Conservation (phyloP, 2,888 invertebrate genomes). For the Spilarctia lutea region DNA sequence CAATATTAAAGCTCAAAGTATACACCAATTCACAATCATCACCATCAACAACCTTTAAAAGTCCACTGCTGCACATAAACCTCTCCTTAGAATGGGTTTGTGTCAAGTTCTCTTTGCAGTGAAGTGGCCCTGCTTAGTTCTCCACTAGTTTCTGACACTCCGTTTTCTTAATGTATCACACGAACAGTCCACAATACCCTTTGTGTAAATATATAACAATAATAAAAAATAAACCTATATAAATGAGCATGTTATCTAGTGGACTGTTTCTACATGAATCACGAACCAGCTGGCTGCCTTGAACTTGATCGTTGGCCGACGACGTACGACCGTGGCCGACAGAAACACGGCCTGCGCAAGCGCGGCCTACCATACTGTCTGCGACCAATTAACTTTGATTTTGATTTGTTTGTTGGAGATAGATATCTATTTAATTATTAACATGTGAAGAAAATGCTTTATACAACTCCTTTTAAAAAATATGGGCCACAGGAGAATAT, state of each 20-base stretch:
- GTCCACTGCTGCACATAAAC: too few relatives aligned
- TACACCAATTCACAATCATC: too few relatives aligned
- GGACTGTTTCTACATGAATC: neutral
- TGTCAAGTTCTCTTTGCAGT: too few relatives aligned
- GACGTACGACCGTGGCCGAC: constrained; percentile 14
- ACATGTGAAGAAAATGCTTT: too few relatives aligned
- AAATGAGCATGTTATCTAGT: neutral
- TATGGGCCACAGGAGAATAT: too few relatives aligned
- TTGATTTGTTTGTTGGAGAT: neutral
- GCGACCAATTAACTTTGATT: neutral
- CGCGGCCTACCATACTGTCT: neutral
- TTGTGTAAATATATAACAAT: neutral
- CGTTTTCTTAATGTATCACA: too few relatives aligned
- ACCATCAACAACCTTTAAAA: too few relatives aligned
- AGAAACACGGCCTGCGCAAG: neutral
- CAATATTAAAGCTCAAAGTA: too few relatives aligned
- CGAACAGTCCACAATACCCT: neutral
- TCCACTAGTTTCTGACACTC: too few relatives aligned
- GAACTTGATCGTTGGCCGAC: constrained; percentile 16
- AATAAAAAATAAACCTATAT: neutral
- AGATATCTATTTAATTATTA: neutral
- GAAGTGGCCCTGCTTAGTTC: too few relatives aligned
- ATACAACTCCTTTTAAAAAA: too few relatives aligned
- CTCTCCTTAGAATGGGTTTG: too few relatives aligned
- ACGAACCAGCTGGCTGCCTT: constrained; percentile 13